Base-by-base conservation (phyloP, 2,888 invertebrate genomes). In the Mesorhabditis spiculigera region DNA sequence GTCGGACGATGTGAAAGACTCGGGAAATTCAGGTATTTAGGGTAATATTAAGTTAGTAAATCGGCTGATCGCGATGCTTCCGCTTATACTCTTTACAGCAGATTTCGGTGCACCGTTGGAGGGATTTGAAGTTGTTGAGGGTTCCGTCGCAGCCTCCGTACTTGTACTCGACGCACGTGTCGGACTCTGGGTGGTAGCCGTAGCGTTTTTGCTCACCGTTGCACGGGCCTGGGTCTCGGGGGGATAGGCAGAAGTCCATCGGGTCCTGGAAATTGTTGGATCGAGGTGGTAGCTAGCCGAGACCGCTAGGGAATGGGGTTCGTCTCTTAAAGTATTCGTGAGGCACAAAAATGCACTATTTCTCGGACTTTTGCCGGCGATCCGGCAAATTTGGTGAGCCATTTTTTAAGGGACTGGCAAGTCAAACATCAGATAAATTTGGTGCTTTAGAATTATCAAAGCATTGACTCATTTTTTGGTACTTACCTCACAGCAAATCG, bases 91-190 rank as follows among this genome's bases (percentile, higher is more conserved):
- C 84, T 68, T 82, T 81, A 72, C 84, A 84, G 72, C 84, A 84
- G 66, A 84, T 84, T 72, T 84, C 80, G 13, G 83, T 84, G 71
- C 84, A 84, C 68, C 81, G 68, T 68, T 85, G 81, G 45, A 84
- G 74, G 2, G 81, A 81, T 45, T 77, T 72, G 77, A 83, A 83
- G 74, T 82, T 81, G 75, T 84, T 84, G 68, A 84, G 75, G 28
- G 83, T 81, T 66, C 84, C 84, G 42, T 80, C 84, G 68, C 84
- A 84, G 45, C 84, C 84, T 64, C 83, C 80, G 74, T 83, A 84
- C 65, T 81, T 71, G 67, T 82, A 84, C 44, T 78, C 78, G 28
- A 84, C 81, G 68, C 84, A 80, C 1, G 80, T 80, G 71, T 82
- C 81, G 4, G 78, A 78, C 62, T 76, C 68, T n/a, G 82, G 76